phyloP scores from a whole-genome alignment of 2,113 vertebrate species.

The Progne subis region DNA sequence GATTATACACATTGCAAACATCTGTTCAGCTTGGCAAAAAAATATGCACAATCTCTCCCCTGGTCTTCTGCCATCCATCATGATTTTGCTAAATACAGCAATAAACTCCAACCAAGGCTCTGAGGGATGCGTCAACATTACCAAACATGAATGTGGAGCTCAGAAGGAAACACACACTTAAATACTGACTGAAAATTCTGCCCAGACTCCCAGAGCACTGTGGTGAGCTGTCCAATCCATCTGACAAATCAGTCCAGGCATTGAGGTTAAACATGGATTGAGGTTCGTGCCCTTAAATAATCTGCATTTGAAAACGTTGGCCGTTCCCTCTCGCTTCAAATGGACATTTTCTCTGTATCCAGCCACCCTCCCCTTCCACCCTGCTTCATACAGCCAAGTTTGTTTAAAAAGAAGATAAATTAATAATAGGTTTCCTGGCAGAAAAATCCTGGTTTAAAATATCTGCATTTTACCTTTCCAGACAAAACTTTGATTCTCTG shows the following conservation, averaged over 20 bases:
- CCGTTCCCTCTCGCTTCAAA: neutral
- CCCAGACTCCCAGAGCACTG: neutral
- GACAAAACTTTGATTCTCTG: neutral
- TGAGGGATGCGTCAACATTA: neutral
- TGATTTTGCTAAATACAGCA: neutral
- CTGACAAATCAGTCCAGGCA: neutral
- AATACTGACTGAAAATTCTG: neutral
- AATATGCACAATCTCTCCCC: neutral
- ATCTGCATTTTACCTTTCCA: neutral
- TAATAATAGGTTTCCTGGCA: neutral
- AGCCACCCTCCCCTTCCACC: neutral
- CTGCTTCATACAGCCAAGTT: neutral
- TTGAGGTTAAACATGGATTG: slow-evolving; percentile 29
- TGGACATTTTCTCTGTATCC: neutral
- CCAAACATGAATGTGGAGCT: neutral
- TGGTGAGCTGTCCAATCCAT: neutral
- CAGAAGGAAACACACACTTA: neutral
- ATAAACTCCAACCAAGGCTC: neutral
- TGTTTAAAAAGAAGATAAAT: neutral
- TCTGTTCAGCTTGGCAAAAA: neutral
- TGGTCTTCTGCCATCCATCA: neutral
- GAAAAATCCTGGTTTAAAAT: neutral
- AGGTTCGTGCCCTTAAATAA: neutral
- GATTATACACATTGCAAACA: neutral
- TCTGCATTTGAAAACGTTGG: neutral